Conservation (phyloP, 2,888 invertebrate genomes). For the Atherix ibis region DNA sequence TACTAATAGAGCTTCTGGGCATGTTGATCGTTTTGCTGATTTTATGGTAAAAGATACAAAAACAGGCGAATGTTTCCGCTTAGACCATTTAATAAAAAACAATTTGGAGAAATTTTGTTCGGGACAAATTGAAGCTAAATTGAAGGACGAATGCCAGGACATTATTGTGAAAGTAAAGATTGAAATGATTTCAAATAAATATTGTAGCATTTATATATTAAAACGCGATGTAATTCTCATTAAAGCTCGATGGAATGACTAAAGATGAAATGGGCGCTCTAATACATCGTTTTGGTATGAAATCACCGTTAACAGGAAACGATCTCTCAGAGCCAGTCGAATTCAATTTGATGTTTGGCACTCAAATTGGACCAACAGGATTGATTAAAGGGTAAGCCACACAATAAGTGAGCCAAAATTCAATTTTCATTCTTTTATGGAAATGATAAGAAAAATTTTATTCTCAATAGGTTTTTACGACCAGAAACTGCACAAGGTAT, state of each 20-base stretch:
- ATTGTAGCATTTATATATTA: background rate
- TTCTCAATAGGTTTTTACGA: constrained; percentile 59
- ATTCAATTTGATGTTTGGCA: constrained; percentile 98
- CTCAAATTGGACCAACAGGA: constrained; percentile 94
- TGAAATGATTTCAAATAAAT: background rate
- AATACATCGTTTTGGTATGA: constrained; percentile 79
- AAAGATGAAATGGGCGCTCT: constrained; percentile 76
- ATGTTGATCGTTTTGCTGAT: constrained; percentile 97
- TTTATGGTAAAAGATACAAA: constrained; percentile 96
- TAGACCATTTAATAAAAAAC: constrained; percentile 95
- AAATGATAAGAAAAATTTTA: background rate
- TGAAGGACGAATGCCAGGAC: constrained; percentile 58
- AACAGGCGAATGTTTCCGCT: constrained; percentile 91
- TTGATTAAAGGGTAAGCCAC: constrained; percentile 64
- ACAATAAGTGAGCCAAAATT: too few relatives aligned
- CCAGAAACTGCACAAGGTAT: constrained; percentile 99
- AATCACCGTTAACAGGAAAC: constrained; percentile 89
- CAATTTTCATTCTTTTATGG: background rate
- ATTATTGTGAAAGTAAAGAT: constrained; percentile 55
- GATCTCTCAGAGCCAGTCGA: constrained; percentile 90
- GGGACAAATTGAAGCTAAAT: constrained; percentile 61
- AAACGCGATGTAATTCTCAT: constrained; percentile 5
- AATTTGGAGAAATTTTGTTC: constrained; percentile 70
- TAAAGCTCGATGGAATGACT: constrained; percentile 72
- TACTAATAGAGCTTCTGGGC: constrained; percentile 72